Conservation (phyloP, 2,888 invertebrate species). For the Torymus auratus region DNA sequence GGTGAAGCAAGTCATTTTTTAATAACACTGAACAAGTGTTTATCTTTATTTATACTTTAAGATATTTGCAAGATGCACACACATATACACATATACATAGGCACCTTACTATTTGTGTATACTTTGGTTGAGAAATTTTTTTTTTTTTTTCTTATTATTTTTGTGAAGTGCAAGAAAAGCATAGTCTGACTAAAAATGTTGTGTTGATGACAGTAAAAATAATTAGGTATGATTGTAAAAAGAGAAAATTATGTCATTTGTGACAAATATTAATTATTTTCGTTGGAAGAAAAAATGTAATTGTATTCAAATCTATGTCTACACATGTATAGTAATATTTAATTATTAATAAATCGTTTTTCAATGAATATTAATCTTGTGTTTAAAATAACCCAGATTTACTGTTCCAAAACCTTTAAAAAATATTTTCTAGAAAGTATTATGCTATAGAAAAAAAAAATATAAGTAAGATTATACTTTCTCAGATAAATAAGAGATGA, state of each 20-base stretch:
- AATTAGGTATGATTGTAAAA: too few relatives aligned
- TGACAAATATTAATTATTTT: background rate
- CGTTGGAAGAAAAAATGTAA: conserved; percentile 33
- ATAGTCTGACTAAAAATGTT: conserved; percentile 3
- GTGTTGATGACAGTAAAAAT: background rate
- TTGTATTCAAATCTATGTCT: conserved; percentile 26
- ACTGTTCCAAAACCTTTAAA: too few relatives aligned
- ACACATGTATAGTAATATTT: conserved; percentile 65
- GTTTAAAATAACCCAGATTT: too few relatives aligned
- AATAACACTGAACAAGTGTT: background rate
- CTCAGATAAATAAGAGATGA: too few relatives aligned
- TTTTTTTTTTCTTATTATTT: background rate
- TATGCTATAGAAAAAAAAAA: too few relatives aligned
- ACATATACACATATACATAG: background rate
- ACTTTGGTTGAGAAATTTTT: background rate
- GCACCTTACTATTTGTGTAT: background rate
- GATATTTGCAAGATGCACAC: background rate
- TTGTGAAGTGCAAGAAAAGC: background rate
- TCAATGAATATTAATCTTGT: conserved; percentile 53
- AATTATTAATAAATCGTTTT: conserved; percentile 69
- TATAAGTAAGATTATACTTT: too few relatives aligned
- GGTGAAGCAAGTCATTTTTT: background rate
- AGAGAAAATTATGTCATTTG: background rate
- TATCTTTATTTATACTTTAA: background rate
- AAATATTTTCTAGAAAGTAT: too few relatives aligned